Percentiles rank a stretch among this genome's conserved stretches.
These are phyloP conservation scores for Cyanistes caeruleus DNA, from an alignment of 2,113 vertebrate genomes.

Conservation along the genomic window DNA sequence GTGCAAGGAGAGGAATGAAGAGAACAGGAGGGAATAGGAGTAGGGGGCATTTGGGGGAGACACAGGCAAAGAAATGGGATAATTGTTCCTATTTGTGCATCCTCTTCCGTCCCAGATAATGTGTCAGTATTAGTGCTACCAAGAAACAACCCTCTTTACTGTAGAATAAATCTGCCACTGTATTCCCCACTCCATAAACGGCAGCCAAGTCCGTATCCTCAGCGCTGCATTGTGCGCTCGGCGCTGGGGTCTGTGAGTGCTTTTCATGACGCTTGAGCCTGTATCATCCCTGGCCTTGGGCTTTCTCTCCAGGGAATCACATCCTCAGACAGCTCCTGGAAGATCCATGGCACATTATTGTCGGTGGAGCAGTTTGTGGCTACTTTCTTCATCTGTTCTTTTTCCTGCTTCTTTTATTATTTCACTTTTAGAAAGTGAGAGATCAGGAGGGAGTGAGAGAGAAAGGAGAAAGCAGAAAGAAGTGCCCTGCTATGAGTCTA, in stretches of 20 bases:
- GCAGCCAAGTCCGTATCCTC: slow-evolving; percentile 50
- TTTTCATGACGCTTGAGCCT: slow-evolving; percentile 16
- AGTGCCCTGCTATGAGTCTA: background rate
- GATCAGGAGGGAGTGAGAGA: background rate
- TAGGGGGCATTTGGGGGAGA: slow-evolving; percentile 15
- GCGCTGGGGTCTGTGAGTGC: background rate
- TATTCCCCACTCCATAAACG: slow-evolving; percentile 39
- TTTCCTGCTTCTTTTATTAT: background rate
- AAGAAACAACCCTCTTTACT: slow-evolving; percentile 42
- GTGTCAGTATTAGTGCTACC: slow-evolving; percentile 47
- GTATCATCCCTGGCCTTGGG: slow-evolving; percentile 1
- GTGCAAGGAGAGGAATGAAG: background rate
- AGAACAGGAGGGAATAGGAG: background rate
- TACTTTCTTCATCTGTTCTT: background rate
- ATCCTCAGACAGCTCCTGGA: background rate
- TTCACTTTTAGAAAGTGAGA: background rate
- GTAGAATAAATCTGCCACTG: slow-evolving; percentile 66
- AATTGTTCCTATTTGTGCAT: slow-evolving; percentile 40
- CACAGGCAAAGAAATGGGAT: slow-evolving; percentile 36
- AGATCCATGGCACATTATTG: background rate
- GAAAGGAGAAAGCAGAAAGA: background rate
- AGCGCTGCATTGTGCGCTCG: slow-evolving; percentile 12
- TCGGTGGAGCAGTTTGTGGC: background rate
- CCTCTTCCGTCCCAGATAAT: slow-evolving; percentile 54
- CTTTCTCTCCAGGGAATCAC: background rate